These are phyloP conservation scores for Argyrosomus regius DNA, from an alignment of 2,797 vertebrate genomes.

Conservation along the genomic window DNA sequence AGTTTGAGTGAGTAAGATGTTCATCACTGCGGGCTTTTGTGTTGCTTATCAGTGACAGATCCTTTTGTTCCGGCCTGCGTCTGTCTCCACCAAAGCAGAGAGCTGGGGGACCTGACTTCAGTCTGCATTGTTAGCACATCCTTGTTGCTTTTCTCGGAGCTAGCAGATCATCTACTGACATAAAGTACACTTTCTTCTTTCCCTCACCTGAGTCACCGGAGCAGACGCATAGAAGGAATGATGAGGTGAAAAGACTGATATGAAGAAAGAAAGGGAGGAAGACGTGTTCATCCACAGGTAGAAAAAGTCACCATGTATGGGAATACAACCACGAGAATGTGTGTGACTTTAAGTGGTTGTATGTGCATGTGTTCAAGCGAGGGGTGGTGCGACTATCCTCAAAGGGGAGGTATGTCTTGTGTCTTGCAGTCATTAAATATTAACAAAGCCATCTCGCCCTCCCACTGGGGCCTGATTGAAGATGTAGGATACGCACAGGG, in stretches of 20 bases:
- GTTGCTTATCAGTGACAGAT: slow-evolving; percentile 50
- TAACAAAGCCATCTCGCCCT: slow-evolving; percentile 72
- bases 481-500: slow-evolving; percentile 57
- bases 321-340: background rate
- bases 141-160: slow-evolving; percentile 49
- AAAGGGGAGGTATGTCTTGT: slow-evolving; percentile 61
- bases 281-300: background rate
- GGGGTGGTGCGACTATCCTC: slow-evolving; percentile 35
- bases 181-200: slow-evolving; percentile 46
- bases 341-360: slow-evolving; percentile 5
- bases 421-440: slow-evolving; percentile 82
- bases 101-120: slow-evolving; percentile 46
- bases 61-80: slow-evolving; percentile 44
- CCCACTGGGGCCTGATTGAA: slow-evolving; percentile 71
- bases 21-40: slow-evolving; percentile 38
- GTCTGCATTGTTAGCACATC: slow-evolving; percentile 47
- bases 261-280: slow-evolving; percentile 8
- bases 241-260: slow-evolving; percentile 16
- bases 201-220: slow-evolving; percentile 44
- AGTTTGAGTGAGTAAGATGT: slow-evolving; percentile 30
- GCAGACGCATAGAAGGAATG: background rate
- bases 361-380: background rate
- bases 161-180: slow-evolving; percentile 57
- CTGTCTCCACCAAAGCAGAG: slow-evolving; percentile 39
- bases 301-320: background rate